A percentile compares a stretch with the other conserved stretches of the same genome.
These are phyloP conservation scores for Salmo trutta DNA, from an alignment of 2,797 vertebrate genomes.

Conservation along the genomic window DNA sequence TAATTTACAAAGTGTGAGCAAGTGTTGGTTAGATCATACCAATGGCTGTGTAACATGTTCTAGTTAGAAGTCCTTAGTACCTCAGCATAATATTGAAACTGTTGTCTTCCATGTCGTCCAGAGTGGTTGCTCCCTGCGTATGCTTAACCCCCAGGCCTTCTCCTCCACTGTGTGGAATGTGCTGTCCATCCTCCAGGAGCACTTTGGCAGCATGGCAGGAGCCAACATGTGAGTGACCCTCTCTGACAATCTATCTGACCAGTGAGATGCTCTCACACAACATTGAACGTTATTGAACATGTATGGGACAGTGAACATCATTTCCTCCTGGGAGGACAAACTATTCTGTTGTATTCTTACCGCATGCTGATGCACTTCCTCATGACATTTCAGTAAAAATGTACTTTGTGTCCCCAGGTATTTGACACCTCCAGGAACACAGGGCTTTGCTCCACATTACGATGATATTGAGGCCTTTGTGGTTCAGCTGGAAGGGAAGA, in stretches of 20 bases:
- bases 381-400: not conserved
- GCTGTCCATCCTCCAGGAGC: conserved; percentile 91
- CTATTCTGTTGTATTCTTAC: not conserved
- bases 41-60: not conserved
- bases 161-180: conserved; percentile 87
- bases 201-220: conserved; percentile 93
- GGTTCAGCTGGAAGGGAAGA: conserved; percentile 94
- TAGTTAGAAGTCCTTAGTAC: not conserved
- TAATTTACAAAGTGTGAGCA: not conserved
- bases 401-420: conserved; percentile 71
- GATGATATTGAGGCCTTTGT: conserved; percentile 98
- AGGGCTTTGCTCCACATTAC: conserved; percentile 97
- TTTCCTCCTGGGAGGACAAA: not conserved
- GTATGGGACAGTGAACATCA: not conserved
- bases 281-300: not conserved
- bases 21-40: not conserved
- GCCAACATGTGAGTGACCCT: conserved; percentile 81
- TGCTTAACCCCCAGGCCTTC: conserved; percentile 93
- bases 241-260: not conserved
- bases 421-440: conserved; percentile 89
- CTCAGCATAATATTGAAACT: not conserved
- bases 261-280: not conserved
- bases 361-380: not conserved
- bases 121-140: conserved; percentile 90
- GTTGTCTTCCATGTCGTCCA: conserved; percentile 42